Conservation (phyloP, 2,797 vertebrate species). For the Odontamblyopus rebecca region DNA sequence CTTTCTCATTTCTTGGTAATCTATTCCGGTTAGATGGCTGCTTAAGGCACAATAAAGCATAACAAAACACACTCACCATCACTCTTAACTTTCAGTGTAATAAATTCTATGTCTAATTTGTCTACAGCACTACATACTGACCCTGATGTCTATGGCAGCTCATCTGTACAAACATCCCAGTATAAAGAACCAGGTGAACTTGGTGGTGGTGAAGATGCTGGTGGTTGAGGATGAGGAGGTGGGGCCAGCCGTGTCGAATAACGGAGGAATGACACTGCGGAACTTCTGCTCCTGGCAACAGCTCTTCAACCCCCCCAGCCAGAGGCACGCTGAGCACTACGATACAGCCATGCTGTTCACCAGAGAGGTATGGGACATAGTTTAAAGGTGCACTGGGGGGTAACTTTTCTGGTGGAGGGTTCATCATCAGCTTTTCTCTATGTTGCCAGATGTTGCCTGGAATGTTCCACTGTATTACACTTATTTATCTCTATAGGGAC, state of each 20-base stretch:
- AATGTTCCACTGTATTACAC: too few species aligned
- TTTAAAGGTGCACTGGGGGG: too few species aligned
- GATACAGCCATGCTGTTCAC: slow-evolving; percentile 96
- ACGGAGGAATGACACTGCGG: slow-evolving; percentile 86
- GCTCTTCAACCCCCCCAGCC: slow-evolving; percentile 85
- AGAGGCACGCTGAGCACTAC: slow-evolving; percentile 90
- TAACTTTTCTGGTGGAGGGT: too few species aligned
- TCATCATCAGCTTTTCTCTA: too few species aligned
- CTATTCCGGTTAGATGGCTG: not conserved
- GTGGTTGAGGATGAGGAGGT: slow-evolving; percentile 83
- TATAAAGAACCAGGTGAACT: slow-evolving; percentile 87
- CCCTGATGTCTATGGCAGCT: slow-evolving; percentile 88
- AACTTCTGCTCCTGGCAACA: slow-evolving; percentile 97
- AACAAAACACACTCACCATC: not conserved
- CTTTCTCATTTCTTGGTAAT: not conserved
- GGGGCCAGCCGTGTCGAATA: slow-evolving; percentile 87
- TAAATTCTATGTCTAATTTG: not conserved
- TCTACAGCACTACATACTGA: slow-evolving; percentile 89
- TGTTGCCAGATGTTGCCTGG: too few species aligned
- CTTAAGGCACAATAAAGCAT: not conserved
- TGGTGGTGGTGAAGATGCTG: slow-evolving; percentile 93
- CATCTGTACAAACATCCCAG: slow-evolving; percentile 93
- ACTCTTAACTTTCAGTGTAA: not conserved
- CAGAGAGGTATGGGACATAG: slow-evolving; percentile 81
- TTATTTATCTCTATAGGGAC: too few species aligned